phyloP scores from a whole-genome alignment of 2,113 vertebrate species.

The Tichodroma muraria region DNA sequence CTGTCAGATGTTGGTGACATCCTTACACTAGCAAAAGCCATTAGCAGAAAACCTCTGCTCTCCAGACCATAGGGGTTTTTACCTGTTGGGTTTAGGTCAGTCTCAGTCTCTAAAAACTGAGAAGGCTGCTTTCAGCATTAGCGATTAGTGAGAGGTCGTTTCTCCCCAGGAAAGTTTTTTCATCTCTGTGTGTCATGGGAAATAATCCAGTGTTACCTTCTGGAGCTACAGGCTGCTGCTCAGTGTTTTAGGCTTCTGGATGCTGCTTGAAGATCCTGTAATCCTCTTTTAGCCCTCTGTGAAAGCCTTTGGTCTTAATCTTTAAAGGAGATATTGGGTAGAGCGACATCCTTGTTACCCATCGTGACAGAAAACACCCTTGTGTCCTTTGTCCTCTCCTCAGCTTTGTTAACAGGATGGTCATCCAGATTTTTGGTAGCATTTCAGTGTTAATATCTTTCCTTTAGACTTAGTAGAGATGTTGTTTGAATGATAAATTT shows the following conservation, averaged over 20 bases:
- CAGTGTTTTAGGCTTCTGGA: neutral
- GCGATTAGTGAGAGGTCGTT: neutral
- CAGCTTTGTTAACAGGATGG: neutral
- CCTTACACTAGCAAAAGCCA: neutral
- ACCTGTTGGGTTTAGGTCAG: neutral
- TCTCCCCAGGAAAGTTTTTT: neutral
- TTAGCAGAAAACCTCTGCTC: neutral
- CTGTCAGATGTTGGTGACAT: neutral
- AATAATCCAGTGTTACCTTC: neutral
- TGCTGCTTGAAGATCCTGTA: neutral
- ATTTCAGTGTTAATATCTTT: neutral
- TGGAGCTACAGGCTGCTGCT: neutral
- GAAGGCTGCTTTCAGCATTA: neutral
- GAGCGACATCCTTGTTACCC: neutral
- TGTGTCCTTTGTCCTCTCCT: neutral
- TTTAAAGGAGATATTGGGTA: neutral
- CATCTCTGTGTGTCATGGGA: neutral
- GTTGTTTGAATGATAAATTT: neutral
- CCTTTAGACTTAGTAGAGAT: neutral
- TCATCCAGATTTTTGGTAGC: neutral
- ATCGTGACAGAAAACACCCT: neutral
- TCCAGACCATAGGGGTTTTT: neutral
- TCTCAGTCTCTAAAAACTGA: neutral
- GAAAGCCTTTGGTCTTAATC: neutral
- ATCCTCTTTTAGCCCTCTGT: neutral